Evolutionary conservation across 2,797 vertebrate genomes (phyloP).

Genomic region (Sitta carolinensis): DNA sequence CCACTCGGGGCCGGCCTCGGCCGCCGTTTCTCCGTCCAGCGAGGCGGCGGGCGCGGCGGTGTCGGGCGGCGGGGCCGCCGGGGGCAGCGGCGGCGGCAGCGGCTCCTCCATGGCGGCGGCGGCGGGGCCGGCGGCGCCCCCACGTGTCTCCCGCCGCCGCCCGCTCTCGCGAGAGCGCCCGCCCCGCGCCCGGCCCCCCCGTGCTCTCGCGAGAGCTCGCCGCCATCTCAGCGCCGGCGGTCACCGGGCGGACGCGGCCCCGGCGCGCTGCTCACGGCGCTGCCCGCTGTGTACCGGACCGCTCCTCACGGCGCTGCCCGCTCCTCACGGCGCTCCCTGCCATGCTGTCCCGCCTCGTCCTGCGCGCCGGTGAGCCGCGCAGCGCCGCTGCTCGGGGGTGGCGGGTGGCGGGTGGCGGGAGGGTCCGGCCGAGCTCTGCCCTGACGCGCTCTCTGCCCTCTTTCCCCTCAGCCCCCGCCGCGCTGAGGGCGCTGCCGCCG

Average conservation of each 20-base stretch:
- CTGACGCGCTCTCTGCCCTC: background rate
- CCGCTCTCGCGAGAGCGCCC: background rate
- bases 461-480: conserved; percentile 41
- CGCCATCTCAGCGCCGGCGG: conserved; percentile 65
- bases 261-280: background rate
- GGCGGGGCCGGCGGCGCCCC: background rate
- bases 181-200: background rate
- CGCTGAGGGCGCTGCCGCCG: conserved; percentile 23
- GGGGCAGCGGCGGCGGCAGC: background rate
- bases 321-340: too few species aligned
- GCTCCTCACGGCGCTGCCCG: too few species aligned
- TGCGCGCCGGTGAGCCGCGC: conserved; percentile 28
- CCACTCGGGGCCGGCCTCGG: conserved; percentile 75
- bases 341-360: conserved; percentile 59
- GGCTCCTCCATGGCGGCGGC: conserved; percentile 20
- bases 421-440: background rate
- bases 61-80: background rate
- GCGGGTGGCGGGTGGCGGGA: background rate
- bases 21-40: background rate
- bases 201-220: background rate
- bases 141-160: background rate
- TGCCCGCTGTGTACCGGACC: too few species aligned
- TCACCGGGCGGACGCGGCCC: background rate
- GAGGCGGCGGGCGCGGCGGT: background rate
- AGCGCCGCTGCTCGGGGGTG: too few species aligned